Percentiles rank a stretch among this genome's conserved stretches.
These are phyloP conservation scores for Erethizon dorsatum DNA, from an alignment of 2,797 vertebrate genomes.

Conservation along the genomic window DNA sequence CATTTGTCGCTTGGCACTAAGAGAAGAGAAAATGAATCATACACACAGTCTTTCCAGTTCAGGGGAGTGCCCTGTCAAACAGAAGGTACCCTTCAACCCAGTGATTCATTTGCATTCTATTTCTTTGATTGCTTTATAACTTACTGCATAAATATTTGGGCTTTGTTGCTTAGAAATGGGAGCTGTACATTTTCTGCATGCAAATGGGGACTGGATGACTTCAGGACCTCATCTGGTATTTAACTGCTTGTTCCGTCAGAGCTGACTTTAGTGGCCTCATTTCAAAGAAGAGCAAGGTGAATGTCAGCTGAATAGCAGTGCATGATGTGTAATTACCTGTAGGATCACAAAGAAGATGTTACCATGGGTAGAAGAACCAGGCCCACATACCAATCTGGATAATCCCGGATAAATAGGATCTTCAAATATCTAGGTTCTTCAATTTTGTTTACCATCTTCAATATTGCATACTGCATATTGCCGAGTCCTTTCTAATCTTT, in stretches of 20 bases:
- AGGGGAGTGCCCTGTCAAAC: conserved; percentile 26
- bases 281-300: not conserved
- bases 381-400: not conserved
- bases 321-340: not conserved
- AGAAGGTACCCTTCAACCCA: not conserved
- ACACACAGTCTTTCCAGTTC: conserved; percentile 46
- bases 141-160: conserved; percentile 64
- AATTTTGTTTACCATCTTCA: not conserved
- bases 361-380: not conserved
- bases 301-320: not conserved
- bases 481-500: not conserved
- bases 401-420: not conserved
- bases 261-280: not conserved
- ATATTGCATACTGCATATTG: not conserved
- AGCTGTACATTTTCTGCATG: not conserved
- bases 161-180: conserved; percentile 46
- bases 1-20: conserved; percentile 70
- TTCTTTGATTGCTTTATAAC: conserved; percentile 69
- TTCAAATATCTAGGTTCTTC: not conserved
- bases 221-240: not conserved
- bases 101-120: conserved; percentile 57
- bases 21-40: conserved; percentile 71
- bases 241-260: not conserved
- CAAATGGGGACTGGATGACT: not conserved
- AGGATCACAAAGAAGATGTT: not conserved